phyloP scores from a whole-genome alignment of 2,113 vertebrate genomes.

The Chamaea fasciata region DNA sequence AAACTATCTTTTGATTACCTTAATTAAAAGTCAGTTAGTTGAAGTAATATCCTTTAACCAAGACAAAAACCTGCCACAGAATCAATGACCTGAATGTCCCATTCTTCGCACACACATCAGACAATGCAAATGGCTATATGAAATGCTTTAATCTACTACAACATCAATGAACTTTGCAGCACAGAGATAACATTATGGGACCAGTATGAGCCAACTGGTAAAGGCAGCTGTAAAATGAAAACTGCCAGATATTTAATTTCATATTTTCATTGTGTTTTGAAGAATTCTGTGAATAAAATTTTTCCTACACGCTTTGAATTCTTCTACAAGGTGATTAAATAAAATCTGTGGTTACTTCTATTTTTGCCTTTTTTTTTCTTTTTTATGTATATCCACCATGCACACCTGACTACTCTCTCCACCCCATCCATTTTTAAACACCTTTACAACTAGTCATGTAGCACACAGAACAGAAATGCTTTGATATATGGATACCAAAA shows the following conservation, averaged over 20 bases:
- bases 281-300: neutral
- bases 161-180: neutral
- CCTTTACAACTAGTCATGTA: rapidly evolving
- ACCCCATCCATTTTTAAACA: neutral
- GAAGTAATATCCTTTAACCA: neutral
- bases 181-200: neutral
- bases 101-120: neutral
- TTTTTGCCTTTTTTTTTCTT: neutral
- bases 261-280: neutral
- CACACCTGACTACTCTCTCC: rapidly evolving
- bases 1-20: neutral
- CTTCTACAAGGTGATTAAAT: neutral
- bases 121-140: neutral
- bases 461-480: neutral
- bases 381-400: neutral
- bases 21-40: neutral
- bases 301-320: neutral
- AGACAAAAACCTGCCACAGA: neutral
- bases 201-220: neutral
- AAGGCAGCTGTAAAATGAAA: neutral
- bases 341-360: neutral
- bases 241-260: neutral
- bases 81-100: neutral
- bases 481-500: neutral
- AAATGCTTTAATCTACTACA: neutral